Evolutionary conservation across 92 coral and sea anemone species (phyloP).

Genomic region (Palythoa grandiflora): DNA sequence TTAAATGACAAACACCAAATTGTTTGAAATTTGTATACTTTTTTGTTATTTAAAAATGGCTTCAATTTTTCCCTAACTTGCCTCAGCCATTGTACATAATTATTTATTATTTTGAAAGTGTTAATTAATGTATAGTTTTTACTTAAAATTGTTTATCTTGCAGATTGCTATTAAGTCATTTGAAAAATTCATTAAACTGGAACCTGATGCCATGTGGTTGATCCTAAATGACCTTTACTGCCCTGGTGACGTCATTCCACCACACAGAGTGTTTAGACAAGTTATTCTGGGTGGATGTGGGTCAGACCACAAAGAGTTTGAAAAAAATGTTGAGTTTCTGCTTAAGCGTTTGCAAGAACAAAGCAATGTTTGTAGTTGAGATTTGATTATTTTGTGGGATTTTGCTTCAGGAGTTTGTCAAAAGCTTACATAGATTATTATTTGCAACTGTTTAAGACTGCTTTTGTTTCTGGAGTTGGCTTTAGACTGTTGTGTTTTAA

Average conservation of each 20-base stretch:
- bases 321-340: conserved; percentile 72
- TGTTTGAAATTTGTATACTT: no score
- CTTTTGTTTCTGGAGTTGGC: no score
- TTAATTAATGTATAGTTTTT: no score
- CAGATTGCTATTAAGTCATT: conserved; percentile 82
- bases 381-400: not conserved
- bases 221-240: conserved; percentile 82
- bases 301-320: conserved; percentile 79
- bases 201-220: conserved; percentile 95
- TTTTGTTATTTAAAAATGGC: no score
- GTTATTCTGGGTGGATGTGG: conserved; percentile 69
- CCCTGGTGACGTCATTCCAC: conserved; percentile 72
- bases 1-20: no score
- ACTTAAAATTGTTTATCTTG: conserved; percentile 4
- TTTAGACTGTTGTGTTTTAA: no score
- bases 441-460: no score
- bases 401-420: no score
- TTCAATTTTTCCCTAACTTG: no score
- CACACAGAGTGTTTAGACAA: conserved; percentile 62
- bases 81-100: no score
- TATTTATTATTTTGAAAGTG: no score
- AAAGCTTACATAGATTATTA: no score
- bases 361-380: not conserved
- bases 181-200: conserved; percentile 73
- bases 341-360: conserved; percentile 35